phyloP scores from a whole-genome alignment of 2,888 invertebrate species.

The Syritta pipiens region DNA sequence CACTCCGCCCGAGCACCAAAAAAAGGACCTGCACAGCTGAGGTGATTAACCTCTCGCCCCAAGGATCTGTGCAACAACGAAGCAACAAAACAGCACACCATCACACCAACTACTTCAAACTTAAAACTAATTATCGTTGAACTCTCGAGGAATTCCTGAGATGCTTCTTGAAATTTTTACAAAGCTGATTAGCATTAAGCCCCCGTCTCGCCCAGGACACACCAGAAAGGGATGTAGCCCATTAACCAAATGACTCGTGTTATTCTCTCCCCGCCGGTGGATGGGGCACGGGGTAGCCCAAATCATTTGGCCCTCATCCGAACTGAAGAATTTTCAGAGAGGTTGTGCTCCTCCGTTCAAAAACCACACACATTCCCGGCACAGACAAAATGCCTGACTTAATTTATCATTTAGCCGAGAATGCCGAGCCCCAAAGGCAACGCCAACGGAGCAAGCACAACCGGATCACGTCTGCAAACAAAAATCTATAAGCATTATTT shows the following conservation, averaged over 20 bases:
- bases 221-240: constrained; percentile 1
- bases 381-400: constrained; percentile 36
- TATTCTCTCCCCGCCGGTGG: neutral
- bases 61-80: too few species aligned
- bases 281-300: neutral
- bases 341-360: neutral
- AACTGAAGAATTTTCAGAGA: neutral
- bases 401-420: constrained; percentile 50
- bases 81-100: too few species aligned
- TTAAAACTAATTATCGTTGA: constrained; percentile 18
- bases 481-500: constrained; percentile 63
- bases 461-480: constrained; percentile 41
- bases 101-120: too few species aligned
- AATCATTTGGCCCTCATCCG: constrained; percentile 1
- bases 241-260: constrained; percentile 50
- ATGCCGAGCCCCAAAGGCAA: constrained; percentile 9
- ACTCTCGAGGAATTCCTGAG: constrained; percentile 5
- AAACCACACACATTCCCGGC: constrained; percentile 34
- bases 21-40: too few species aligned
- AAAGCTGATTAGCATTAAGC: constrained; percentile 37
- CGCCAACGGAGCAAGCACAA: neutral
- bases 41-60: too few species aligned
- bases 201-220: neutral
- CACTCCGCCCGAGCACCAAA: too few species aligned
- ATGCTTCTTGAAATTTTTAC: constrained; percentile 1